phyloP scores from a whole-genome alignment of 2,113 vertebrate species.

The Scophthalmus maximus region DNA sequence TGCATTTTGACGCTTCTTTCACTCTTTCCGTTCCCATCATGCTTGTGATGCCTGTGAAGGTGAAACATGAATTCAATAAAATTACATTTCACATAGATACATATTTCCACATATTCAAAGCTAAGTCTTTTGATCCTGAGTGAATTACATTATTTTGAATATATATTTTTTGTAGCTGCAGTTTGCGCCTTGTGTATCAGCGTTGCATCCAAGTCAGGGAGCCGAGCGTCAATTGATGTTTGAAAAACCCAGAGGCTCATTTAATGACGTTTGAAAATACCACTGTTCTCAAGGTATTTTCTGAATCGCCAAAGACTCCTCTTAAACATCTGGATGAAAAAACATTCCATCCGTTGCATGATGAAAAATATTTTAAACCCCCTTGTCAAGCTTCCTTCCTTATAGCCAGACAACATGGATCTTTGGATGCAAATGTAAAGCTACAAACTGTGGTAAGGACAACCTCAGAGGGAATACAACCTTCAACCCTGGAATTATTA shows the following conservation, averaged over 20 bases:
- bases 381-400: not conserved
- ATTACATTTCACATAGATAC: not conserved
- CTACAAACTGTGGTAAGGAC: no score
- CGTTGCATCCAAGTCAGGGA: not conserved
- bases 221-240: not conserved
- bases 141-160: no score
- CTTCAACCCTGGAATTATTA: not conserved
- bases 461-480: not conserved
- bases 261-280: no score
- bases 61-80: not conserved
- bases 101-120: not conserved
- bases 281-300: no score
- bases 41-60: constrained; percentile 60
- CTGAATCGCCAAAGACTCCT: not conserved
- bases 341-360: not conserved
- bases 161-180: not conserved
- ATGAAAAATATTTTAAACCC: not conserved
- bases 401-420: not conserved
- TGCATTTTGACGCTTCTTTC: constrained; percentile 32
- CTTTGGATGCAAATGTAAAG: no score
- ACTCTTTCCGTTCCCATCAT: constrained; percentile 28
- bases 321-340: not conserved
- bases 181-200: not conserved
- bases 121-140: not conserved
- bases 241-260: not conserved